Base-by-base conservation (phyloP, 1,140 invertebrate genomes). In the Lasioglossum albipes region DNA sequence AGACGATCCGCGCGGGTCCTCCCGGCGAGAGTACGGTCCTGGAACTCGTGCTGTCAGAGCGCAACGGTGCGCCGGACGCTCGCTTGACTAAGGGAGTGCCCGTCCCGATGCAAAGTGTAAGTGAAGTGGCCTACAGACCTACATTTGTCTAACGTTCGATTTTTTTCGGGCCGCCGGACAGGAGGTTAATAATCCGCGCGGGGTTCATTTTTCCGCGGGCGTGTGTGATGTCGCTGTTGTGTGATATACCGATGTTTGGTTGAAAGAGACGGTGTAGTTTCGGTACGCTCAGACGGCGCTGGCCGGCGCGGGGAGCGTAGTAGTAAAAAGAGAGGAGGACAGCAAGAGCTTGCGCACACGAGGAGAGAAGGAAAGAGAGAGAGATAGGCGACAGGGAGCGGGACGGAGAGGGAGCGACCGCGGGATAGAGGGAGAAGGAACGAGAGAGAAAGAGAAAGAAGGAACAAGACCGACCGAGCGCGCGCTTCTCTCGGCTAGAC, bases 81-180 rank as follows among this genome's bases (percentile, higher is more conserved):
- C 92, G 92, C 91, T 93, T 93, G 92, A 93, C 92, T 93, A 89
- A 90, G 91, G 90, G 91, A 92, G 91, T 91, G 91, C 86, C 90
- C 86, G 89, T 90, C 88, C 87, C 89, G 87, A 94, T 94, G 94
- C 93, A 94, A 94, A 94, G 94, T 95, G 94, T 94, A 95, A 95
- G 94, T 95, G 93, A 94, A 95, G 94, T 95, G 95, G 94, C 95
- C 95, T 95, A 95, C 93, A 95, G 95, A 95, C 95, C 95, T 95
- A 95, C 94, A 95, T 95, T 95, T 95, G 90, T 92, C 91, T 91
- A 93, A 93, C 93, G 93, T 94, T 93, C 91, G 90, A 93, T 93
- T 94, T 94, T 94, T 94, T 90, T 90, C 91, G 79, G 75, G 69
- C 65, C 85, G 79, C 74, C 76, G 74, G 82, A 78, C 82, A 76